Base-by-base conservation (phyloP, 2,888 invertebrate species). In the Apodemia duryi region DNA sequence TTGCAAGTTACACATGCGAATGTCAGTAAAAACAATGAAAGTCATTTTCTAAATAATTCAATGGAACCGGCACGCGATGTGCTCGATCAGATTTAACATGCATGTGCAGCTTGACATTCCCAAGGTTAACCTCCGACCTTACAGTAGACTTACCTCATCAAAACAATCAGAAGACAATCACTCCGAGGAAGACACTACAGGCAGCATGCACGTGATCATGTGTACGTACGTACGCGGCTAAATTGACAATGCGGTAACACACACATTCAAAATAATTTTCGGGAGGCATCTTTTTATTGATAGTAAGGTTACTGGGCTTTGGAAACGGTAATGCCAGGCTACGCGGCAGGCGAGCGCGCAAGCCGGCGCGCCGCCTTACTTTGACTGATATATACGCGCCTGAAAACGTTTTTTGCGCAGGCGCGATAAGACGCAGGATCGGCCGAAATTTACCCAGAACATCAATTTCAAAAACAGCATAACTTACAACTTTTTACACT, bases 331-430 rank as follows among this genome's bases (percentile, higher is more conserved):
- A 77, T 82, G 80, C 75, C 71, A 81, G 84, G 77, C 82, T 83
- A 77, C 82, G 78, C 79, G 93, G 93, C 92, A 82, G 92, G 88
- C 93, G 92, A 80, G 87, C 93, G 83, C 92, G 92, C 85, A 86
- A 92, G 74, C 90, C 91, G 82, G 91, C 94, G 80, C 92, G 93
- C 85, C 93, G 93, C 83, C 91, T 82, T 76, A 78, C 80, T 87
- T 82, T 83, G 81, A 88, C 85, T 86, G 84, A 84, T 81, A 77
- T 57, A 57, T 76, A 74, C 78, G 79, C 80, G 81, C 76, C 78
- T 74, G 73, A 76, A 77, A 79, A 72, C 73, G 74, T 74, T 80
- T 80, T 81, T 81, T 78, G 87, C 91, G 91, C 91, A 90, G 72
- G 89, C 88, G 89, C 83, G 77, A 68, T 81, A 75, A 73, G 75